Evolutionary conservation across 1,140 invertebrate genomes (phyloP), one percentile per base, ranked within the genome.

Genomic region (Drosophila kurseongensis): DNA sequence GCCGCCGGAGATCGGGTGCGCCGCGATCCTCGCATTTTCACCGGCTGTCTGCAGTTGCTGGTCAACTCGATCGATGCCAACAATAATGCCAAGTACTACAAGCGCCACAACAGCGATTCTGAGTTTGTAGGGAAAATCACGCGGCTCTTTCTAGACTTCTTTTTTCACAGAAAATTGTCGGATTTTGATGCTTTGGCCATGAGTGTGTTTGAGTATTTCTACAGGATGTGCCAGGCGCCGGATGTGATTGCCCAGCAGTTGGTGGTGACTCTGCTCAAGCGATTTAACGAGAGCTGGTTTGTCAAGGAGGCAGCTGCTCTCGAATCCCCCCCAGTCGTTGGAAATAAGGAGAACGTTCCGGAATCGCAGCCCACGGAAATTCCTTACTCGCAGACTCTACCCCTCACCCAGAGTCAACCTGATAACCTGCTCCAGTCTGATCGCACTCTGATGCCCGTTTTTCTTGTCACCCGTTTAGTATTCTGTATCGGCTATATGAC

Each of bases 401-500:
- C 78, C 7, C 14, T 60, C 1, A 68, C 66, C 0, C 90, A 84
- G 41, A 23, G 55, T 12, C 65, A 45, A 13, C n/a, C 12, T 5
- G 29, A 36, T 10, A 52, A 12, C n/a, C 35, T 36, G 27, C 35
- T 36, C 8, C 79, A 65, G 18, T 38, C 57, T 0, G 35, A 65
- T 32, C 16, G 40, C 32, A 16, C 35, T 13, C 35, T 67, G 29
- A 75, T 92, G 58, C 90, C 93, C 0, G 92, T 92, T 0, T 93
- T 93, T 59, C 66, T 95, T 59, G 78, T 97, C 27, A 93, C 94
- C 1, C 94, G 96, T 47, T 95, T 97, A 44, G 91, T 97, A 2
- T 95, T 95, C 52, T 78, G 95, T 13, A 88, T 96, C 55, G 97
- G 97, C 18, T 96, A 97, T 52, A 93, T 96, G 55, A 96, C 95